Evolutionary conservation across 2,888 invertebrate species (phyloP).

Genomic region (Synergus umbraculus): DNA sequence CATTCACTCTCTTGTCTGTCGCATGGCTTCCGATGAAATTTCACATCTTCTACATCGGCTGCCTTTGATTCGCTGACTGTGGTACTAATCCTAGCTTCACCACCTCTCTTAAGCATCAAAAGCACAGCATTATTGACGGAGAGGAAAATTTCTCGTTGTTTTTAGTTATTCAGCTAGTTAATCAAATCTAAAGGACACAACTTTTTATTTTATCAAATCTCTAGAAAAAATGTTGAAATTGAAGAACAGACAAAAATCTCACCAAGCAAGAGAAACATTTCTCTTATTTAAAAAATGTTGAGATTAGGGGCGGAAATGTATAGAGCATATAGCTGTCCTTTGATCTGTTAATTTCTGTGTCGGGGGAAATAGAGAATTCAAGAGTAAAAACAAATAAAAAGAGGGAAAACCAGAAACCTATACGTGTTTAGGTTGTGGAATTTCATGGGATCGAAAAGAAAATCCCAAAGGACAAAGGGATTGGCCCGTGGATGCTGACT

Average conservation of each 20-base stretch:
- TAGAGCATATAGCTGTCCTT: conserved; percentile 22
- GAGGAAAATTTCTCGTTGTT: not conserved
- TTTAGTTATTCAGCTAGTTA: not conserved
- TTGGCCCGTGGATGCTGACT: conserved; percentile 57
- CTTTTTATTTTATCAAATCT: not conserved
- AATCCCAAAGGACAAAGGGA: conserved; percentile 64
- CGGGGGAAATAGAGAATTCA: conserved; percentile 19
- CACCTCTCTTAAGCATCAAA: conserved; percentile 34
- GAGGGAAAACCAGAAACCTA: conserved; percentile 45
- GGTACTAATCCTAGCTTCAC: conserved; percentile 62
- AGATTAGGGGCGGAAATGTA: conserved; percentile 8
- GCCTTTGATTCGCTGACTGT: conserved; percentile 64
- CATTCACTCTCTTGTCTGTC: conserved; percentile 52
- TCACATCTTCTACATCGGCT: conserved; percentile 66
- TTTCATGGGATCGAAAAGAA: conserved; percentile 63
- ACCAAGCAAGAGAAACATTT: not conserved
- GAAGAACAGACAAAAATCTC: not conserved
- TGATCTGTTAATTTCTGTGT: conserved; percentile 38
- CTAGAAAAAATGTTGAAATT: not conserved
- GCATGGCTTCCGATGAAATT: conserved; percentile 73
- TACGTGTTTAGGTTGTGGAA: conserved; percentile 59
- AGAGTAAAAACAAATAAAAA: conserved; percentile 45
- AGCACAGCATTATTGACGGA: not conserved
- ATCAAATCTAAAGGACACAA: not conserved
- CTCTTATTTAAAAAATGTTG: conserved; percentile 29